Base-by-base conservation (phyloP, 2,888 invertebrate species). In the Monochamus alternatus region DNA sequence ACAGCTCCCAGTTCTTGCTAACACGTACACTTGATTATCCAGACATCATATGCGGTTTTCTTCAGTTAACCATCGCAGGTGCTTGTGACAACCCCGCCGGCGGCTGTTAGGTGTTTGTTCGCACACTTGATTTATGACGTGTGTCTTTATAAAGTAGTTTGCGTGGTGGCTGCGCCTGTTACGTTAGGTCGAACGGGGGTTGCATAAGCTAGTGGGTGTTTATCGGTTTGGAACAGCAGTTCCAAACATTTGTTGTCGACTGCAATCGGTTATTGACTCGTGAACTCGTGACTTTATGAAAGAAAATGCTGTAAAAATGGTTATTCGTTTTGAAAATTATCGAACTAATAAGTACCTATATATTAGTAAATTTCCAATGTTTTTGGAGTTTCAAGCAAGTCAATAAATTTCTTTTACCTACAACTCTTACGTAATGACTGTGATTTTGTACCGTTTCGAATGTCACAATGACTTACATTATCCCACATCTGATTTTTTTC, bases 21-120 rank as follows among this genome's bases (percentile, higher is more conserved):
- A 8, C 47, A 47, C 47, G 47, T 47, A 47, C 47, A 47, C 47
- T 68, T 68, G 58, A 68, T 68, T 68, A 68, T 68, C 58, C 30
- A 38, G 58, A 68, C 68, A 68, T 68, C 68, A 68, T 68, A 68
- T 30, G 68, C 58, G 68, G 68, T 68, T 43, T 68, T 44, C 68
- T 58, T 66, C 31, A 58, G 58, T n/a, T 38, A 67, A 55, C 58
- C 55, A 38, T 67, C 55, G 38, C 68, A 68, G 68, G 68, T 68
- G 68, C 43, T 30, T 10, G 30, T 59, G 68, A 58, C 68, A 68
- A 30, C 14, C 68, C 43, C 47, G 68, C 38, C 51, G 68, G 43
- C 14, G 65, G 65, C 51, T 44, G 10, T 38, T 51, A 31, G 66
- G 52, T 66, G 59, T 68, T 58, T 68, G 59, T 66, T 68, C 68